These are phyloP conservation scores for Rhizomys pruinosus DNA, from an alignment of 2,113 vertebrate species.

Conservation along the genomic window DNA sequence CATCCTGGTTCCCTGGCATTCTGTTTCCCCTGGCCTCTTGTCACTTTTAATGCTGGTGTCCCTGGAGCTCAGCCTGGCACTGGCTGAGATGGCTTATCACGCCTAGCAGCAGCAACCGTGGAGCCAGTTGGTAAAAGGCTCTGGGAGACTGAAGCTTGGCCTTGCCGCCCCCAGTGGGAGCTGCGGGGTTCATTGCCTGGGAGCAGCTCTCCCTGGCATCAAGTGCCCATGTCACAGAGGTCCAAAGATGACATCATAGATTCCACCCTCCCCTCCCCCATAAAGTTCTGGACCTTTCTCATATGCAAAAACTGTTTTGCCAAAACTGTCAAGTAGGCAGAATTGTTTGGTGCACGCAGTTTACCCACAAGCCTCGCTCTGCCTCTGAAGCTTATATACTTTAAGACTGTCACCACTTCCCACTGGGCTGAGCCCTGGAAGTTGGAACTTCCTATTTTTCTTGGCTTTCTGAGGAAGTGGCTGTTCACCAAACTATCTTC, in stretches of 20 bases:
- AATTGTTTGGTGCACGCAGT: background rate
- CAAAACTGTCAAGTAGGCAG: background rate
- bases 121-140: conserved; percentile 43
- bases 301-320: background rate
- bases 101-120: background rate
- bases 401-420: background rate
- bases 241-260: conserved; percentile 61
- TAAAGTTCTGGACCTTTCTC: background rate
- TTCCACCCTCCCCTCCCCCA: background rate
- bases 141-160: conserved; percentile 40
- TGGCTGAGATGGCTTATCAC: background rate
- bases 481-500: background rate
- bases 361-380: background rate
- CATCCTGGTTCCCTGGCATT: conserved; percentile 32
- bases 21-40: background rate
- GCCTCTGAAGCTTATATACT: background rate
- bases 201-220: background rate
- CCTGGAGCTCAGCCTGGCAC: conserved; percentile 21
- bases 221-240: conserved; percentile 68
- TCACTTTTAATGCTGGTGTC: background rate
- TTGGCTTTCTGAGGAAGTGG: background rate
- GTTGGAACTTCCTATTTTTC: background rate
- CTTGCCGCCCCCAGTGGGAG: conserved; percentile 52
- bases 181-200: conserved; percentile 3
- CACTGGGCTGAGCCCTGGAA: background rate